Evolutionary conservation across 2,113 vertebrate species (phyloP), one percentile per base, ranked within the genome.

Genomic region (Argyrosomus japonicus): DNA sequence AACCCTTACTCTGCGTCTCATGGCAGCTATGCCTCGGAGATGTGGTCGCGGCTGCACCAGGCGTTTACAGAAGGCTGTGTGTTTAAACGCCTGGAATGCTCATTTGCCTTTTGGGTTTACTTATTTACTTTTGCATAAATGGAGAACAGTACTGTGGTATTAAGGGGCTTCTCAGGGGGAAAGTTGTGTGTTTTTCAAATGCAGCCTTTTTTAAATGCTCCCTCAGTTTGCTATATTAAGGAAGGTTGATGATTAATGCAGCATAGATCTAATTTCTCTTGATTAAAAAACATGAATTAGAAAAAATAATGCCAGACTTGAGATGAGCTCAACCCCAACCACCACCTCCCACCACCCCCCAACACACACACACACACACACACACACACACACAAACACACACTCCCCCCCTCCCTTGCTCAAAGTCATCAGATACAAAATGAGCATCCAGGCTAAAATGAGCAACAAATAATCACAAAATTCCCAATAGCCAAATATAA

Each of bases 51-150:
- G 79, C 88, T 75, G 89, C 68, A 75, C 70, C 88, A 69, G 78
- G 74, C 85, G 75, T 87, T 93, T 83, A 95, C 91, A 95, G 92
- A 93, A 89, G 93, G 70, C 79, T 83, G 89, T 94, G 94, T 95
- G 95, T 95, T 95, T 89, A 93, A 92, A 92, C 82, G 94, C 88
- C 88, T 90, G 91, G 92, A 94, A 94, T 78, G 88, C 89, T 94
- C 92, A 92, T 93, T 94, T 93, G 86, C 93, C 92, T 91, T 94
- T 93, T 91, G 81, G 89, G 92, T 91, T 92, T 90, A 93, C 89
- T 93, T 95, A 93, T 95, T 96, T 95, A 94, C 94, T 93, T 94
- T 93, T 93, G 92, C 91, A 92, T 95, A 88, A 92, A 94, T 85
- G 88, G 77, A 92, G 90, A 94, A 94, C 92, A 94, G 91, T 93